Evolutionary conservation across 1,140 invertebrate genomes (phyloP), one percentile per base, ranked within the genome.

Genomic region (Drosophila novamexicana): DNA sequence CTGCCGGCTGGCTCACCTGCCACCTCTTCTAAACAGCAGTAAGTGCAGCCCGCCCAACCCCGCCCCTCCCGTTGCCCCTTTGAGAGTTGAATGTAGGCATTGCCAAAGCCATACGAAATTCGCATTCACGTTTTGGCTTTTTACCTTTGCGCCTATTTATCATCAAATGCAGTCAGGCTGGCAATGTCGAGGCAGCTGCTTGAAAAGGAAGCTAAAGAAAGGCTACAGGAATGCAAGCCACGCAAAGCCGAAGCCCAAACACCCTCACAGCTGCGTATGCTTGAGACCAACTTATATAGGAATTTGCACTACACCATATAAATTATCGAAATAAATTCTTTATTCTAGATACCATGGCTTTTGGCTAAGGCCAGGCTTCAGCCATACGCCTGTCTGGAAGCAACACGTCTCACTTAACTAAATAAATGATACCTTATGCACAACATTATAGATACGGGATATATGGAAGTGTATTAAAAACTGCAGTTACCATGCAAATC

Each of bases 101-200:
- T 58, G 34, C 40, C 22, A 62, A 64, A 61, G 57, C 71, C 65
- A 47, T 88, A 76, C 72, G 69, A 86, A 88, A 84, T 88, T 88
- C 81, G 77, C 75, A 89, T 90, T 83, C 84, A 88, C 84, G 77
- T 84, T 88, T 90, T 88, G 80, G 85, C 81, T 84, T 89, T 88
- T 90, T 89, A 90, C 85, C 81, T 89, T 89, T 88, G 77, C 85
- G 84, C 85, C 77, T 88, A 90, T 90, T 88, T 88, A 88, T 88
- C 81, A 90, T 89, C 84, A 90, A 90, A 88, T 84, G 77, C 70
- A 81, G 66, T 52, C 59, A 66, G 34, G 49, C 40, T 40, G 61
- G 53, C 52, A 22, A 58, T 62, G 37, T 45, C 56, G 47, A 44
- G 61, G 65, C 75, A 86, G 83, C 79, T 81, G 83, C 72, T 81